Base-by-base conservation (phyloP, 2,797 vertebrate genomes). In the Botia almorhae region DNA sequence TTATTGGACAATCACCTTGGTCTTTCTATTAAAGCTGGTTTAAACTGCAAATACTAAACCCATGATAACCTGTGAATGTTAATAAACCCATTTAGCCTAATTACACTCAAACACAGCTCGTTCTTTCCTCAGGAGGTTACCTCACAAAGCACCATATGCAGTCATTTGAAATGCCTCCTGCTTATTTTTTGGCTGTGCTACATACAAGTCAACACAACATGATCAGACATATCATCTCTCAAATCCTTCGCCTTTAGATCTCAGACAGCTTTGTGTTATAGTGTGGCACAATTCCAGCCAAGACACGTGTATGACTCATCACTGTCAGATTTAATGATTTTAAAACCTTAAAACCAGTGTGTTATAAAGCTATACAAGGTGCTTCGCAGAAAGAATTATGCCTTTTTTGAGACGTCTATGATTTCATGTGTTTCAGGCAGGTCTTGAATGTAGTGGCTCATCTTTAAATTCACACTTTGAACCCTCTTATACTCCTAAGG, bases 31-130 rank as follows among this genome's bases (percentile, higher is more conserved):
- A 7, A 33, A 91, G 89, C 90, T 93, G 92, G 90, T 92, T 86
- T 89, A 92, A 89, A 89, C 87, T 89, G 88, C 87, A 89, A 89
- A 87, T 83, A 81, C 90, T 88, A 90, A 87, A 85, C 90, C 88
- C 83, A 89, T 90, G 91, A 89, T 91, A 91, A 91, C 89, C 71
- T 86, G 83, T 81, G 90, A 93, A 94, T 93, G 91, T 90, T 90
- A 92, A 93, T 92, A 88, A 91, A 86, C 88, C 83, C 81, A 87
- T 90, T 90, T 14, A 58, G 58, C 8, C 63, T 56, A 67, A 76
- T 92, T 91, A 89, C 85, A 85, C 86, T 78, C 79, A 91, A 85
- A 88, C 83, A 83, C 84, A 83, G 86, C 87, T 85, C 89, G 87
- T 87, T 89, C 81, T 83, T 91, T 87, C 85, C 87, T 74, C 16